These are phyloP conservation scores for Zaprionus africanus DNA, from an alignment of 1,140 invertebrate genomes.

Conservation along the genomic window DNA sequence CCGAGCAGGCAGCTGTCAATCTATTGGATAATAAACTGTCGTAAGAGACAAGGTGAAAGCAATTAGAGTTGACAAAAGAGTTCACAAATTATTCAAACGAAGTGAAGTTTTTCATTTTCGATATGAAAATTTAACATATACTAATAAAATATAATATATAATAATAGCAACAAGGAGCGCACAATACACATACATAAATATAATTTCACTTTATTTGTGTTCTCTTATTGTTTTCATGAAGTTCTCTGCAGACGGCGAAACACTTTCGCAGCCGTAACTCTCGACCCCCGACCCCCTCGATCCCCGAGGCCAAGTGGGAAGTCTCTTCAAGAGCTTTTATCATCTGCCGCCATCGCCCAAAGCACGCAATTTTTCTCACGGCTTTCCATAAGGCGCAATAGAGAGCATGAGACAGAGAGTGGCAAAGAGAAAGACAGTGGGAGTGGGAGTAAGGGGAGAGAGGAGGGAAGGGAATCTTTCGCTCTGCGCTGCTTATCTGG, in stretches of 20 bases:
- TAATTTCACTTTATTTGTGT: background rate
- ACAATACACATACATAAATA: too few relatives aligned
- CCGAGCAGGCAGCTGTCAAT: background rate
- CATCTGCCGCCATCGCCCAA: background rate
- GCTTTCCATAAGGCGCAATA: background rate
- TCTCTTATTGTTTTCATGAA: background rate
- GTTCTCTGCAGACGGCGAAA: background rate
- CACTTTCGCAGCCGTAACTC: slow-evolving; percentile 1
- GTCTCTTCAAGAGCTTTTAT: slow-evolving; percentile 1
- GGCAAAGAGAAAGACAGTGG: background rate
- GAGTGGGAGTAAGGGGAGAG: background rate
- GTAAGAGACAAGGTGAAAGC: background rate
- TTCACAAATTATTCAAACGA: background rate
- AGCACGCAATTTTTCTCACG: background rate
- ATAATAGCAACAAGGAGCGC: background rate
- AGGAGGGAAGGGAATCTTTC: background rate
- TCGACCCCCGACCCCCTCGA: background rate
- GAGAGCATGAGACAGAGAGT: background rate
- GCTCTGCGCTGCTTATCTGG: slow-evolving; percentile 30
- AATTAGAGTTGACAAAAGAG: background rate
- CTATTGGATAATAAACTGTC: slow-evolving; percentile 21
- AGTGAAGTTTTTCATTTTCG: background rate
- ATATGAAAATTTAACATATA: background rate
- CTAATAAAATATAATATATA: background rate
- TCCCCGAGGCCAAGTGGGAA: background rate